Base-by-base conservation (phyloP, 2,888 invertebrate genomes). In the Drosophila demipolita region DNA sequence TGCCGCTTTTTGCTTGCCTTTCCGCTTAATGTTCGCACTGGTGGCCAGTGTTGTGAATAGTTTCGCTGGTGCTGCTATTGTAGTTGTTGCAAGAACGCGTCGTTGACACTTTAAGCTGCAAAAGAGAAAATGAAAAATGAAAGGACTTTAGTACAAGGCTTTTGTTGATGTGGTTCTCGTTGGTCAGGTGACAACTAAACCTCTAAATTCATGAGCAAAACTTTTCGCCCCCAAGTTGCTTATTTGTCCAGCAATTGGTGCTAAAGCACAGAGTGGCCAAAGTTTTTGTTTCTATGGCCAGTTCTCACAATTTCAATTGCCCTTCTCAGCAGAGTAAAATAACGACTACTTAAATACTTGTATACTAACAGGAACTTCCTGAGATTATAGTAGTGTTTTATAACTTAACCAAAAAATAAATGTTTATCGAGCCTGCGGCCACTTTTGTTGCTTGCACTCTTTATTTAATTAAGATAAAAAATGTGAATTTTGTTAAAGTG, bases 51-150 rank as follows among this genome's bases (percentile, higher is more conserved):
- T 38, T 62, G 58, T 55, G 54, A 38, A 64, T 69, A 59, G 73
- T 64, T 48, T 35, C 45, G 40, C 20, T 54, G 42, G 15, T 45
- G 53, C 45, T 55, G 45, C 38, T 57, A 33, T 48, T 42, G 38
- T 49, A 40, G 29, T 15, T 40, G 58, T 48, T 52, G 53, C 32
- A 66, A 57, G 60, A 61, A 72, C 57, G 79, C 73, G 69, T 70
- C 63, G 81, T 66, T 75, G 82, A 77, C 82, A 83, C 78, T 77
- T 76, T 83, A 79, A 87, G 80, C 82, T 83, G 87, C 63, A 83
- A 84, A 75, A 78, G 73, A 87, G 83, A 76, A 85, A 87, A 77
- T 87, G 80, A 85, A 80, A 85, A 85, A 80, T 78, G 62, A 63
- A 71, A 73, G 73, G 72, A 80, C 75, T 77, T 85, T 80, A 84